A percentile compares a stretch with the other conserved stretches of the same genome.
Evolutionary conservation across 2,113 vertebrate genomes (phyloP).

Genomic region (Lipophrys pholis): DNA sequence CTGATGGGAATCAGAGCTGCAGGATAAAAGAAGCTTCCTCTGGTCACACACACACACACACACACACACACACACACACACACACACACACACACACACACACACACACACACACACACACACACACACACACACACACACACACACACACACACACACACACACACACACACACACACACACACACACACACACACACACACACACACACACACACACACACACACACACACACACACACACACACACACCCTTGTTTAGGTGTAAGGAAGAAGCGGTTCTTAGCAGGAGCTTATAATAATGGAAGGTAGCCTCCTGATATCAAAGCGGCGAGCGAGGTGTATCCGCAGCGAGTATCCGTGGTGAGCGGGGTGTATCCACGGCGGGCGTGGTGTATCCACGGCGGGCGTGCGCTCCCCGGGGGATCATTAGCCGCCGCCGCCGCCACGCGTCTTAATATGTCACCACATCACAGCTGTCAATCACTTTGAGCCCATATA

Average conservation of each 20-base stretch:
- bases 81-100: no score
- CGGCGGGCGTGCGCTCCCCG: constrained; percentile 26
- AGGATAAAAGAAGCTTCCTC: constrained; percentile 59
- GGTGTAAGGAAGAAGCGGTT: not conserved
- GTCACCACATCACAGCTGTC: constrained; percentile 53
- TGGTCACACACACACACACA: constrained; percentile 55
- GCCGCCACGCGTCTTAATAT: constrained; percentile 49
- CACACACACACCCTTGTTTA: constrained; percentile 12
- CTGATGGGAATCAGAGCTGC: constrained; percentile 34
- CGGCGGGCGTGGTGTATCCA: no score
- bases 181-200: no score
- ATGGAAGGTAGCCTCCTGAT: constrained; percentile 62
- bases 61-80: not conserved
- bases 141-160: constrained; percentile 39
- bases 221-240: constrained; percentile 39
- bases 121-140: constrained; percentile 36
- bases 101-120: constrained; percentile 2
- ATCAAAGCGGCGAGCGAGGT: constrained; percentile 56
- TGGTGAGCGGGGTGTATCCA: no score
- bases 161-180: constrained; percentile 13
- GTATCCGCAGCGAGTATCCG: not conserved
- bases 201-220: no score
- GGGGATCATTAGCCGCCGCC: constrained; percentile 62
- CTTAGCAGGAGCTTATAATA: not conserved
- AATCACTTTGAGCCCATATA: constrained; percentile 52